These are phyloP conservation scores for Pelosia muscerda DNA, from an alignment of 2,888 invertebrate species.

Conservation along the genomic window DNA sequence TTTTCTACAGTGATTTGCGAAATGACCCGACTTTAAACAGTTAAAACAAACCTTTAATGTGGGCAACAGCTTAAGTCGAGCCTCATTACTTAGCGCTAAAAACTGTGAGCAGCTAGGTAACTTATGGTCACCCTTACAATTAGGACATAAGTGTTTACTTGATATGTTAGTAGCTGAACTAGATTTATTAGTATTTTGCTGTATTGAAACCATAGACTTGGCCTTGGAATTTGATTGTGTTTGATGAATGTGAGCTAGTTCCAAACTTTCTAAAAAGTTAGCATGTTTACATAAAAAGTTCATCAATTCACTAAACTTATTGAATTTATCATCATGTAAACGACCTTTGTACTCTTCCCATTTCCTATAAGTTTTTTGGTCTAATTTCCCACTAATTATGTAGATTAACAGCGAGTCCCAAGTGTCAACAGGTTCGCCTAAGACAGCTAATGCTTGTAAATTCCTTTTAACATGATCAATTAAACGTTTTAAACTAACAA, in stretches of 20 bases:
- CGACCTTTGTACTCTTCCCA: constrained; percentile 45
- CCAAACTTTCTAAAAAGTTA: too few species aligned
- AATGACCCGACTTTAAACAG: neutral
- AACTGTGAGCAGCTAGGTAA: too few species aligned
- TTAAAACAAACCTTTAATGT: neutral
- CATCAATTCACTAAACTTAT: too few species aligned
- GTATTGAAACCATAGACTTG: too few species aligned
- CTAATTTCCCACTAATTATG: constrained; percentile 44
- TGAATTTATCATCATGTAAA: constrained; percentile 14
- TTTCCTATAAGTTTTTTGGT: constrained; percentile 41
- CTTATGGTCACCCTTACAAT: too few species aligned
- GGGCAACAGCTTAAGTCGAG: neutral
- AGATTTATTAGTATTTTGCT: too few species aligned
- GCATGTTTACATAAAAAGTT: too few species aligned
- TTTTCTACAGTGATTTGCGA: neutral
- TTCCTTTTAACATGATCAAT: constrained; percentile 46
- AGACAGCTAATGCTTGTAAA: constrained; percentile 37
- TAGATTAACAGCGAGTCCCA: constrained; percentile 50
- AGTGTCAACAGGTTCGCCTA: constrained; percentile 38
- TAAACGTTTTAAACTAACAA: constrained; percentile 28
- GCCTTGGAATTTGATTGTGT: too few species aligned
- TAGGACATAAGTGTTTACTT: too few species aligned
- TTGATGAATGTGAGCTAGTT: too few species aligned
- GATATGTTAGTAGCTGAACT: too few species aligned
- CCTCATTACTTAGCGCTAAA: neutral